Percentiles rank a stretch among this genome's conserved stretches.
These are phyloP conservation scores for Condylura cristata DNA, from an alignment of 2,113 vertebrate species.

Conservation along the genomic window DNA sequence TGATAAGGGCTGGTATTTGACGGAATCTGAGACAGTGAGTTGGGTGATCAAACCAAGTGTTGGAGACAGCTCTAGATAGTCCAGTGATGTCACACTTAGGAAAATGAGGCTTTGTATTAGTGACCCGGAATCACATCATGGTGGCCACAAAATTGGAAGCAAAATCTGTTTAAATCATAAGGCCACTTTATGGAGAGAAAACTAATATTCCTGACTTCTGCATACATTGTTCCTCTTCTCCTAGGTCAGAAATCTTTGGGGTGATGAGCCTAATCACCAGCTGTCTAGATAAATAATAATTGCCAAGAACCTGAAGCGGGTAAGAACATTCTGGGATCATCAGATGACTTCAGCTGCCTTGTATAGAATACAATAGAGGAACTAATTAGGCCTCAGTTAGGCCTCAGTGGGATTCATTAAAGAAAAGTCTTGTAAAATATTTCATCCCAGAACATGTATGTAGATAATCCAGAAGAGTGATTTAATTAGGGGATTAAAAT, in stretches of 20 bases:
- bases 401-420: slow-evolving; percentile 73
- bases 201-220: slow-evolving; percentile 28
- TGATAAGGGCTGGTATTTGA: background rate
- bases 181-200: slow-evolving; percentile 1
- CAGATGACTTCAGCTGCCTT: slow-evolving; percentile 46
- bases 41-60: background rate
- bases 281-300: slow-evolving; percentile 67
- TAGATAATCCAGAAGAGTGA: slow-evolving; percentile 59
- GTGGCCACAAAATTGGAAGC: background rate
- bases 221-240: slow-evolving; percentile 29
- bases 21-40: background rate
- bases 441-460: slow-evolving; percentile 54
- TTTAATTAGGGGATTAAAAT: slow-evolving; percentile 71
- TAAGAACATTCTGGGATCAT: slow-evolving; percentile 36
- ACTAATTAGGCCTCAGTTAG: slow-evolving; percentile 74
- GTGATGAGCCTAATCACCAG: slow-evolving; percentile 64
- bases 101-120: background rate
- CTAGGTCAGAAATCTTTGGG: slow-evolving; percentile 40
- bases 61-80: background rate
- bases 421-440: slow-evolving; percentile 68
- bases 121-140: background rate
- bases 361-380: slow-evolving; percentile 54
- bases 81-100: background rate
- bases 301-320: slow-evolving; percentile 60
- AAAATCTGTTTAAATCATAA: slow-evolving; percentile 18